phyloP scores from a whole-genome alignment of 2,888 invertebrate species.

The Protophormia terraenovae region DNA sequence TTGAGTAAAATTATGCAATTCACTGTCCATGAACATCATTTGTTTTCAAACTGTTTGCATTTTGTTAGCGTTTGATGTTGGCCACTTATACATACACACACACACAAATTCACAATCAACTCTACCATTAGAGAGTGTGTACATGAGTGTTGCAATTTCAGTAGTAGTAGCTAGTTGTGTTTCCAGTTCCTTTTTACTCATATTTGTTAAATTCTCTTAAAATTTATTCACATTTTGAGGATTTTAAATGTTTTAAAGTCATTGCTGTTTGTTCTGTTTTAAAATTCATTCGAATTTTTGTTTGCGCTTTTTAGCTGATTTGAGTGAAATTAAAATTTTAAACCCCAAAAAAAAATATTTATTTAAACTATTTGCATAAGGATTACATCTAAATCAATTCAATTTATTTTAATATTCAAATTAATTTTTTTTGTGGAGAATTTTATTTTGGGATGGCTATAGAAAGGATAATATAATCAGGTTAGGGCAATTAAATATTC shows the following conservation, averaged over 20 bases:
- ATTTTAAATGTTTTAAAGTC: slow-evolving; percentile 17
- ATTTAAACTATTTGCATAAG: neutral
- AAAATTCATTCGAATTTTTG: neutral
- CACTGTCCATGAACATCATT: slow-evolving; percentile 54
- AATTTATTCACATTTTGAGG: slow-evolving; percentile 25
- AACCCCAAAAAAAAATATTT: neutral
- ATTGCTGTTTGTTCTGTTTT: neutral
- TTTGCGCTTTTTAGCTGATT: neutral
- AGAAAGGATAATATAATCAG: no score
- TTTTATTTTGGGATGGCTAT: no score
- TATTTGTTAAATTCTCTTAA: neutral
- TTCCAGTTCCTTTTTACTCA: neutral
- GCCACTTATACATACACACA: slow-evolving; percentile 19
- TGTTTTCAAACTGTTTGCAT: slow-evolving; percentile 56
- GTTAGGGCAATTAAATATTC: no score
- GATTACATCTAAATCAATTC: neutral
- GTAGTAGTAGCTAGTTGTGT: neutral
- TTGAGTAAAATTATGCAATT: slow-evolving; percentile 61
- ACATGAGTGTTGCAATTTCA: no score
- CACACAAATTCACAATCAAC: no score
- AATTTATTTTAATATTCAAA: neutral
- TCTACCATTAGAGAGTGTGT: no score
- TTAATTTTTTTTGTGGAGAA: no score
- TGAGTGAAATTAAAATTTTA: neutral
- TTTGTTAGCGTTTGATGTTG: slow-evolving; percentile 51